phyloP scores from a whole-genome alignment of 64 coral and sea anemone genomes.

The Actinia equina region DNA sequence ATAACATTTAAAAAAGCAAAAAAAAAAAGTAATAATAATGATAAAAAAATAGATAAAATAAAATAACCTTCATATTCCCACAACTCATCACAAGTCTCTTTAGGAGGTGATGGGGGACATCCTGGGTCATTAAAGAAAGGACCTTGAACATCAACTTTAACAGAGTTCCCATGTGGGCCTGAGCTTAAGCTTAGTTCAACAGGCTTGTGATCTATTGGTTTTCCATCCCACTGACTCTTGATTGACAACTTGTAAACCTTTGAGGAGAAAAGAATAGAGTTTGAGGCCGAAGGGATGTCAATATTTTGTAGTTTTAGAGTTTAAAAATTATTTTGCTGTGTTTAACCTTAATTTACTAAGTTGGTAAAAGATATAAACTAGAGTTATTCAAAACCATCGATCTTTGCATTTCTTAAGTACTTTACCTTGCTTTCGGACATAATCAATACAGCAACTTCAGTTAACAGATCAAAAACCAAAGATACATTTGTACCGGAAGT shows the following conservation, averaged over 20 bases:
- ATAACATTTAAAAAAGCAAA: too few species aligned
- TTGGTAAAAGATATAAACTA: neutral
- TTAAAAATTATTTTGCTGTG: too few species aligned
- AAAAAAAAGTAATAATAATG: neutral
- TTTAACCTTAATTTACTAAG: neutral
- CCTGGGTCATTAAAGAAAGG: constrained; percentile 90
- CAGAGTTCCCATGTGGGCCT: constrained; percentile 27
- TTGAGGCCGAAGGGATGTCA: neutral
- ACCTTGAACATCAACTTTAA: constrained; percentile 67
- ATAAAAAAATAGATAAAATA: neutral
- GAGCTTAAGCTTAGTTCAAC: constrained; percentile 63
- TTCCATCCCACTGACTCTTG: constrained; percentile 74
- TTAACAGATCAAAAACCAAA: neutral
- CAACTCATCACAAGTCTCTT: constrained; percentile 79
- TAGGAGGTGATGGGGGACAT: constrained; percentile 47
- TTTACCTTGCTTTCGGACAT: neutral
- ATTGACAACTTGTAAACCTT: constrained; percentile 72
- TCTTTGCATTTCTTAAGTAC: neutral
- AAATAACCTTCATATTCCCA: constrained; percentile 97
- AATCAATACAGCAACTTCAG: neutral
- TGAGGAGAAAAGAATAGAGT: neutral
- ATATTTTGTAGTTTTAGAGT: too few species aligned
- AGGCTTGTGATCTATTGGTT: constrained; percentile 52
- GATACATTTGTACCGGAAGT: neutral
- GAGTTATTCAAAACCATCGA: neutral